Evolutionary conservation across 2,888 invertebrate species (phyloP), one percentile per base, ranked within the genome.

Genomic region (Drosophila cognata): DNA sequence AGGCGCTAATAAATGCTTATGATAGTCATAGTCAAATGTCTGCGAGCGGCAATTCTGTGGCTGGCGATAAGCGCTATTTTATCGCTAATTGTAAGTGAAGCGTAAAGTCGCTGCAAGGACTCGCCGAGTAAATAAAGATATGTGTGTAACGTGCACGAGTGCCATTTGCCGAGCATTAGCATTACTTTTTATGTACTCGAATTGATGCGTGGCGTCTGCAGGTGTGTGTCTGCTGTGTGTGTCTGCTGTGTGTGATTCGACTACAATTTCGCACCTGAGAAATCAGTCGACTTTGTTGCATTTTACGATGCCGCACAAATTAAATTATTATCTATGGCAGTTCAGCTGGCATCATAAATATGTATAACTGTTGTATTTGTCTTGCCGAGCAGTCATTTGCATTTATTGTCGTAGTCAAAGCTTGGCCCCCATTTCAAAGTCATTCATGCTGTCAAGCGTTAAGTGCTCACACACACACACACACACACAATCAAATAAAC

Each of bases 51-150:
- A 56, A 68, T 76, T 77, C 62, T 77, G 64, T 25, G 78, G 62
- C 65, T 57, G 71, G 68, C 75, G 84, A 84, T 87, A 88, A 88
- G 84, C 84, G 74, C 58, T 66, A 62, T 76, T 78, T 84, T 84
- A 88, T 80, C 72, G 84, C 79, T 86, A 87, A 88, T 86, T 88
- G 86, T 82, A 73, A 88, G 72, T 84, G 86, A 74, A 81, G 79
- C 81, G 73, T 60, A 79, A 81, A 72, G 67, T 48, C 35, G 58
- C 41, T 28, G 35, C 43, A 67, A 28, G 58, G 31, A 58, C 52
- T 31, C 46, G 53, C 8, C 43, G 72, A 67, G 76, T 81, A 78
- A 77, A 84, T 88, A 85, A 74, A 74, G 73, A 76, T 74, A 52
- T 61, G 62, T 58, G 59, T 59, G 69, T 73, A 71, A 70, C 64